phyloP scores from a whole-genome alignment of 2,113 vertebrate genomes.

The Hippocampus zosterae region DNA sequence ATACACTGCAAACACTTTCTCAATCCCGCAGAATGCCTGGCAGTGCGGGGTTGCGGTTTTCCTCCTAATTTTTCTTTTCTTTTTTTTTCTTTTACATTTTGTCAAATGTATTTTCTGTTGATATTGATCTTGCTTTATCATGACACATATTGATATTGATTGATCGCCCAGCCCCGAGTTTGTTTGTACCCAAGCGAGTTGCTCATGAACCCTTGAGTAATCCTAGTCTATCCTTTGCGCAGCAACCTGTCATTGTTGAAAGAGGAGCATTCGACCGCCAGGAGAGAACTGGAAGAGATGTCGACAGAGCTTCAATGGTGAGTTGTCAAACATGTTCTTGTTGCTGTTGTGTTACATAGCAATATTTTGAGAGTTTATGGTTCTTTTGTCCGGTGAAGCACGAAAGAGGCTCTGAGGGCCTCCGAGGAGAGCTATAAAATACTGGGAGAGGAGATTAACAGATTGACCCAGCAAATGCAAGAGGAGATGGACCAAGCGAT shows the following conservation, averaged over 20 bases:
- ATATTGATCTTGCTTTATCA: too few relatives aligned
- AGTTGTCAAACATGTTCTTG: constrained; percentile 1
- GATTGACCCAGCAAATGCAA: constrained; percentile 54
- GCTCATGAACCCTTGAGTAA: not conserved
- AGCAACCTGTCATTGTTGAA: constrained; percentile 63
- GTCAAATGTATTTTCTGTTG: too few relatives aligned
- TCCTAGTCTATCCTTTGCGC: constrained; percentile 25
- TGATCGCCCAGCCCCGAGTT: too few relatives aligned
- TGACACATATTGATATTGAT: too few relatives aligned
- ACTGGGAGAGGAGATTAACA: constrained; percentile 67
- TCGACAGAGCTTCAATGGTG: constrained; percentile 81
- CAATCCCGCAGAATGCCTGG: too few relatives aligned
- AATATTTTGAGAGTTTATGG: not conserved
- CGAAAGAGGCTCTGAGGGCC: constrained; percentile 61
- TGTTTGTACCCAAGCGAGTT: not conserved
- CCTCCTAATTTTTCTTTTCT: too few relatives aligned
- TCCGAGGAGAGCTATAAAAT: constrained; percentile 61
- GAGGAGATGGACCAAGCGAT: constrained; percentile 58
- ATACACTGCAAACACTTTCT: too few relatives aligned
- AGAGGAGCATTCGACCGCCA: constrained; percentile 63
- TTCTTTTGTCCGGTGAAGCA: constrained; percentile 54
- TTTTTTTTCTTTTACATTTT: too few relatives aligned
- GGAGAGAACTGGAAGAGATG: constrained; percentile 66
- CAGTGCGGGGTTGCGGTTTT: too few relatives aligned
- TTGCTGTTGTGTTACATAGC: not conserved